Conservation (phyloP, 2,113 vertebrate genomes). For the Arenaria interpres region DNA sequence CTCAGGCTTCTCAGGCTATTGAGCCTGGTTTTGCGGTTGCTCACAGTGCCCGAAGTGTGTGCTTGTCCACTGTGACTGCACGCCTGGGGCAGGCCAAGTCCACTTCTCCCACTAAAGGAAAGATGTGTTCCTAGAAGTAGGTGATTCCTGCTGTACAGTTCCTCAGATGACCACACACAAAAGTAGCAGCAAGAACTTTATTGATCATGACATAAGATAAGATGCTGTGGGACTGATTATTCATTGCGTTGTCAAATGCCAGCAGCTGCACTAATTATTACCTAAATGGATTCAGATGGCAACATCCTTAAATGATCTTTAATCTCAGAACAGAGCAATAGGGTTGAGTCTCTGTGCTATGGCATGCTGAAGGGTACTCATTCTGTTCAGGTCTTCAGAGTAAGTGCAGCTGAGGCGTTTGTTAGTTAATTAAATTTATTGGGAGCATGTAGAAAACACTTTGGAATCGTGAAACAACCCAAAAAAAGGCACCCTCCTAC, state of each 20-base stretch:
- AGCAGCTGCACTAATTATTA: background rate
- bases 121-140: background rate
- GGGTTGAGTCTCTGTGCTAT: background rate
- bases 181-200: background rate
- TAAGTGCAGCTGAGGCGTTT: background rate
- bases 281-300: background rate
- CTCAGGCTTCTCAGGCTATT: background rate
- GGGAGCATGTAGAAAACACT: background rate
- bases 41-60: background rate
- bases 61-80: background rate
- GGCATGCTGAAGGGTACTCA: background rate
- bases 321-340: background rate
- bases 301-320: background rate
- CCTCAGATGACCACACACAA: background rate
- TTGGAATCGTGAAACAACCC: background rate
- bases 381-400: background rate
- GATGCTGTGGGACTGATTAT: background rate
- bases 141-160: background rate
- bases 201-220: background rate
- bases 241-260: background rate
- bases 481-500: background rate
- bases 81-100: background rate
- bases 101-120: background rate
- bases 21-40: background rate
- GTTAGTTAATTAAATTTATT: background rate